Percentiles rank a stretch among this genome's conserved stretches.
Evolutionary conservation across 2,888 invertebrate genomes (phyloP).

Genomic region (Ennomos quercinarius): DNA sequence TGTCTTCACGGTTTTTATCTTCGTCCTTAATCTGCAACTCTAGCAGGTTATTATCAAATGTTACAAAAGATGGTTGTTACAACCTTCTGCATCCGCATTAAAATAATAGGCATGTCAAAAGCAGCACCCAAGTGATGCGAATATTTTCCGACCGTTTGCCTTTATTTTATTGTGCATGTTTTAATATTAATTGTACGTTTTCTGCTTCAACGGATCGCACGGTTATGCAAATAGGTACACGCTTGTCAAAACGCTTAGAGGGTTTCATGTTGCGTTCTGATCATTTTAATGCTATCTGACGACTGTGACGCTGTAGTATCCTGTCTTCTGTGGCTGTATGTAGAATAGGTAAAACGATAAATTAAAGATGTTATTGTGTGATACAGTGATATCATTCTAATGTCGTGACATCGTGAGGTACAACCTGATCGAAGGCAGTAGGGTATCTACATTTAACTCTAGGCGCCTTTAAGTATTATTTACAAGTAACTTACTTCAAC

Average conservation of each 20-base stretch:
- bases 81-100: slow-evolving; percentile 45
- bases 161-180: slow-evolving; percentile 82
- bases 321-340: background rate
- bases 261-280: background rate
- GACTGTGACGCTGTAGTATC: background rate
- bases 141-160: slow-evolving; percentile 79
- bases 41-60: slow-evolving; percentile 3
- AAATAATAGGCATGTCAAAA: slow-evolving; percentile 81
- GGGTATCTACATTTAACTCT: too few species aligned
- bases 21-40: background rate
- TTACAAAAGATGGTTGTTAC: slow-evolving; percentile 37
- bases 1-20: slow-evolving; percentile 1
- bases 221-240: slow-evolving; percentile 36
- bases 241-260: slow-evolving; percentile 69
- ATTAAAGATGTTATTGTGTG: slow-evolving; percentile 2
- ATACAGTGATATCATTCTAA: background rate
- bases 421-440: too few species aligned
- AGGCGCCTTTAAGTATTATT: too few species aligned
- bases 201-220: slow-evolving; percentile 57
- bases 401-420: too few species aligned
- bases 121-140: slow-evolving; percentile 72
- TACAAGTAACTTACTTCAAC: too few species aligned
- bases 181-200: slow-evolving; percentile 84
- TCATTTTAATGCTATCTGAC: slow-evolving; percentile 17
- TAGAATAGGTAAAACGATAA: background rate